Evolutionary conservation across 2,113 vertebrate genomes (phyloP).

Genomic region (Egretta garzetta): DNA sequence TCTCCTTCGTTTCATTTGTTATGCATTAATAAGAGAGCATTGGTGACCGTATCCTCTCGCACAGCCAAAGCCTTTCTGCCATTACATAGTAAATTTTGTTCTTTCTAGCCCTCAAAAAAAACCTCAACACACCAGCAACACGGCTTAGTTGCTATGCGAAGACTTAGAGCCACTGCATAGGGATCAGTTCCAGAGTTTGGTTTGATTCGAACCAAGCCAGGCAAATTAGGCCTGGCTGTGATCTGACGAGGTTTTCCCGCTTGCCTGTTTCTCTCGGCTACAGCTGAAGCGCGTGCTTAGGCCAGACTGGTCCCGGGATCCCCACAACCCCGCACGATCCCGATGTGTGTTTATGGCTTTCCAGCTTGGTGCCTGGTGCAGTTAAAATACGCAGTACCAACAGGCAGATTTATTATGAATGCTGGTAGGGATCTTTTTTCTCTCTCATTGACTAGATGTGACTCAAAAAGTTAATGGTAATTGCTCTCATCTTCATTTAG

Average conservation of each 20-base stretch:
- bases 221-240: slow-evolving; percentile 45
- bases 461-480: slow-evolving; percentile 79
- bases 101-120: slow-evolving; percentile 12
- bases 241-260: slow-evolving; percentile 52
- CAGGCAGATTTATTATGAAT: slow-evolving; percentile 59
- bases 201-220: slow-evolving; percentile 64
- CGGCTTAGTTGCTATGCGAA: slow-evolving; percentile 73
- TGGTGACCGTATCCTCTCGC: not conserved
- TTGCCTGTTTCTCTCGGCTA: slow-evolving; percentile 32
- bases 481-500: slow-evolving; percentile 78
- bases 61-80: slow-evolving; percentile 50
- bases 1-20: slow-evolving; percentile 69
- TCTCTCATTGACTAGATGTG: slow-evolving; percentile 69
- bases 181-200: slow-evolving; percentile 74
- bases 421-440: slow-evolving; percentile 49
- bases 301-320: not conserved
- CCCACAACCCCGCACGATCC: not conserved
- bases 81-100: slow-evolving; percentile 73
- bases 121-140: slow-evolving; percentile 8
- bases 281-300: not conserved
- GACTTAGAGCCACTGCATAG: slow-evolving; percentile 51
- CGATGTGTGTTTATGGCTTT: not conserved
- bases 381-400: slow-evolving; percentile 17
- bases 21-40: slow-evolving; percentile 67
- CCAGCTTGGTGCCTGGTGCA: not conserved